These are phyloP conservation scores for Acanthurus tractus DNA, from an alignment of 2,797 vertebrate species.

Conservation along the genomic window DNA sequence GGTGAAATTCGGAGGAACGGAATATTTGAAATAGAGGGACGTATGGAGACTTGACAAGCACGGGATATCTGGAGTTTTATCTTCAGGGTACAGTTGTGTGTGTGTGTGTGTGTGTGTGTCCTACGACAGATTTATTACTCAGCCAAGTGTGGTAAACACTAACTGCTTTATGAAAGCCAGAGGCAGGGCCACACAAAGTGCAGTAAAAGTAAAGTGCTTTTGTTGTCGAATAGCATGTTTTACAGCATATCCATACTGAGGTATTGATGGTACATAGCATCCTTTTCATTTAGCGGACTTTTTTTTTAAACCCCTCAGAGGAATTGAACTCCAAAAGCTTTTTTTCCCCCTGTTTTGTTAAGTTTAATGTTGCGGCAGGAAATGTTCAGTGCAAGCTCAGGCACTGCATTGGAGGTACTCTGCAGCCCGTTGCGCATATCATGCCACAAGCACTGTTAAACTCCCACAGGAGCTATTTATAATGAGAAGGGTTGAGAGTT, in stretches of 20 bases:
- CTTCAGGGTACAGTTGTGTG: constrained; percentile 68
- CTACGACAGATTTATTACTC: constrained; percentile 78
- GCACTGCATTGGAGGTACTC: background rate
- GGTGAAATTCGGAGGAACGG: constrained; percentile 29
- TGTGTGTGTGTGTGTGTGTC: constrained; percentile 56
- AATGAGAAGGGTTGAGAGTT: constrained; percentile 36
- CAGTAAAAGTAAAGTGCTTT: constrained; percentile 75
- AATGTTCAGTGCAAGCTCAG: constrained; percentile 21
- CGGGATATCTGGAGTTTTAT: constrained; percentile 65
- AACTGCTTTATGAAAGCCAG: constrained; percentile 80
- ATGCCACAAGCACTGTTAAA: constrained; percentile 14
- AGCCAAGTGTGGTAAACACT: constrained; percentile 80
- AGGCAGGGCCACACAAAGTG: constrained; percentile 75
- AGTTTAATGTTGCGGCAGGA: constrained; percentile 61
- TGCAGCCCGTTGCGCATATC: constrained; percentile 32
- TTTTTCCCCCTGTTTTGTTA: constrained; percentile 43
- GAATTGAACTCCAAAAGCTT: constrained; percentile 47
- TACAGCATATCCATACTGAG: constrained; percentile 71
- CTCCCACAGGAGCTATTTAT: constrained; percentile 44
- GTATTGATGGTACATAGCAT: constrained; percentile 68
- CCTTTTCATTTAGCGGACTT: constrained; percentile 56
- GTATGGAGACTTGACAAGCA: constrained; percentile 54
- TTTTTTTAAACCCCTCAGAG: constrained; percentile 60
- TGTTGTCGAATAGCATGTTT: constrained; percentile 73
- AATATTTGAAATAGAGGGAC: constrained; percentile 23